Evolutionary conservation across 2,888 invertebrate genomes (phyloP), one percentile per base, ranked within the genome.

Genomic region (Automeris io): DNA sequence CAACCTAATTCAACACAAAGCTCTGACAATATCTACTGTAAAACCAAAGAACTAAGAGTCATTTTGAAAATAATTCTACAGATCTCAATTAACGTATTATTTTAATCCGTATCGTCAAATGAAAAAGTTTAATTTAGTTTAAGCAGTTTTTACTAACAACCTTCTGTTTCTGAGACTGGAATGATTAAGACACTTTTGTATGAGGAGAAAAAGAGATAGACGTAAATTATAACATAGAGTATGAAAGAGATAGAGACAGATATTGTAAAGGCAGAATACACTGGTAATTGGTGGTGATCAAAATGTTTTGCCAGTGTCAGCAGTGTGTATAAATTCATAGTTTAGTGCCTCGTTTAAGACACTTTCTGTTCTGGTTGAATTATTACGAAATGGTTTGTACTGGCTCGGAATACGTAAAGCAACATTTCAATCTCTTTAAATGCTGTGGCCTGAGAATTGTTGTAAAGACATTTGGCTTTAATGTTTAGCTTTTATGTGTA

Each of bases 201-300:
- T 56, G 51, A 42, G 26, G 66, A 26, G 36, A 2, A 45, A 71
- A 37, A 51, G 63, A 51, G 70, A 66, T 25, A 29, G 38, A 49
- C 18, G n/a, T 1, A n/a, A 32, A 21, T 16, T 2, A 7, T 8
- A 11, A 34, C 3, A 1, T 18, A 35, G 16, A 1, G 42, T 37
- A 26, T 24, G 54, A 51, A 45, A 47, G 42, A 42, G 48, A 65
- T 35, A 32, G 47, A 49, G 53, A 54, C 31, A 23, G 54, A 61
- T 75, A 69, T 74, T 70, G 77, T 65, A 66, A 72, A 72, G 62
- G 62, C 60, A 66, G 65, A 64, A 67, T 75, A 73, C 73, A 66
- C 61, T 66, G 70, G 78, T 86, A 85, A 86, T 86, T 86, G 85
- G 77, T 75, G 79, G 75, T 79, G 81, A 82, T 83, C 80, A 77